Evolutionary conservation across 1,140 invertebrate species (phyloP), one percentile per base, ranked within the genome.

Genomic region (Drosophila pectinifera): DNA sequence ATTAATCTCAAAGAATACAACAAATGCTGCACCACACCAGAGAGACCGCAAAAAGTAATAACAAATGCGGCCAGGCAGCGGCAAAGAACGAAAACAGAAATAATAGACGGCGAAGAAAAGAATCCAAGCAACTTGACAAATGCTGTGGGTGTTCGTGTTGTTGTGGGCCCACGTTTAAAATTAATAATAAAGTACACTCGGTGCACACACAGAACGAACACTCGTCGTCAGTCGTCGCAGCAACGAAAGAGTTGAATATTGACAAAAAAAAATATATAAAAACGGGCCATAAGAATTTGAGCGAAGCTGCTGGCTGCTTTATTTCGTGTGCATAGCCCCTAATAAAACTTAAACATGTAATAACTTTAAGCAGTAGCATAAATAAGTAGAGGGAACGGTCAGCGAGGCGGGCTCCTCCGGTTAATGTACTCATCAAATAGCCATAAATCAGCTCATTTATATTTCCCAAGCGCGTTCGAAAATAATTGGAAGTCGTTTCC

Each of bases 371-470:
- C 62, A 57, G 64, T 54, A 56, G 73, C 62, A 42, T 24, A 48
- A 64, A 39, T 43, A 22, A 56, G 14, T 26, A 34, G 11, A 61
- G 7, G 38, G 18, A 8, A 7, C 16, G 7, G 36, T 28, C 7
- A 36, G 18, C 10, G 13, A 5, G 42, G 38, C 39, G 41, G 53
- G 46, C 16, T 45, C 24, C 73, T 42, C 39, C 61, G 76, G 42
- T 73, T 75, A 86, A 88, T 88, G 77, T 41, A 73, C 80, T 79
- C 84, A 89, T 89, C 80, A 89, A 89, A 90, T 78, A 43, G 55
- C 80, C 80, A 84, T 89, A 89, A 89, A 89, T 89, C 85, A 89
- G 85, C 46, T 78, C 64, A 89, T 90, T 89, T 84, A 89, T 80
- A 74, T 73, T 63, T 73, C 34, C 49, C 49, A 53, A 36, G 49